Base-by-base conservation (phyloP, 2,888 invertebrate species). In the Pachydiplax longipennis region DNA sequence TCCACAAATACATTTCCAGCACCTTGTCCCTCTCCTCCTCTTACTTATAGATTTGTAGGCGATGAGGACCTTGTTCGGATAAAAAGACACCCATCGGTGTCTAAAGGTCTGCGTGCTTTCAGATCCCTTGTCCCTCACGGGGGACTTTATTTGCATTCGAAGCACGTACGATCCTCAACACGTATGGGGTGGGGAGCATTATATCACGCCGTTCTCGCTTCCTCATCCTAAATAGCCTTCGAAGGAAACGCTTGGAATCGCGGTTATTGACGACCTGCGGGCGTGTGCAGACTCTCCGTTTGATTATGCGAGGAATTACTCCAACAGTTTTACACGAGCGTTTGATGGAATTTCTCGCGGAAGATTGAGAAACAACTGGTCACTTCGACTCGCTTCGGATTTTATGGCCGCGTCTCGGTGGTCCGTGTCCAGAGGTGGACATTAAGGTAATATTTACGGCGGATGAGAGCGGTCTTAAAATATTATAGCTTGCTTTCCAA, bases 81-180 rank as follows among this genome's bases (percentile, higher is more conserved):
- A 87, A 87, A 61, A 87, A 61, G 87, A 65, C 87, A 87, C 87
- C 61, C 61, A 87, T 37, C 65, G 87, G 13, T 22, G 61, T 73
- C 37, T 53, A 87, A 22, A 87, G 58, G 87, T 61, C 37, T 61
- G 87, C 87, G 87, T 87, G 87, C 61, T 22, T 87, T 87, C 12
- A 61, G 87, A 61, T 40, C 87, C n/a, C 61, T 10, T 73, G 73
- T 73, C 31, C 31, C 73, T 73, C 73, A 15, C 73, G 12, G 58
- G n/a, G 18, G 83, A 12, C 15, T 37, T 87, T 61, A 87, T 87
- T 87, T 61, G 37, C 37, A 87, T 87, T 87, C 87, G 61, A 65
- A n/a, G 22, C 87, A 87, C 87, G 87, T 87, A 87, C 65, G 6
- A 65, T 87, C 87, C 87, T 87, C 61, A 37, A 83, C 83, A 83